Percentiles rank a stretch among this genome's conserved stretches.
Evolutionary conservation across 1,140 invertebrate species (phyloP).

Genomic region (Drosophila micromelanica): DNA sequence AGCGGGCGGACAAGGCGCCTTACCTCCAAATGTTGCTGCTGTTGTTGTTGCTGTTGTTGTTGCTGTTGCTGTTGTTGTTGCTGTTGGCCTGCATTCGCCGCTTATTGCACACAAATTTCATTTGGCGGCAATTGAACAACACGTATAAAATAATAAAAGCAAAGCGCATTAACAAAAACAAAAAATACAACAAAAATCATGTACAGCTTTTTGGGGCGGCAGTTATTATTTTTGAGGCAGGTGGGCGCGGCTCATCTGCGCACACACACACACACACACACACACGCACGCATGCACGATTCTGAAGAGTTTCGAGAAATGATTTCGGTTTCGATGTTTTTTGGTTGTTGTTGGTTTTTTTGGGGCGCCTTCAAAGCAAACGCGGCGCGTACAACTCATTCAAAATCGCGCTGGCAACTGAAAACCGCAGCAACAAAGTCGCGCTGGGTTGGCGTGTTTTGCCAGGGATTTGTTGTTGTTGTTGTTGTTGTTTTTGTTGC

Average conservation of each 20-base stretch:
- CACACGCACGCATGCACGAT: conserved; percentile 20
- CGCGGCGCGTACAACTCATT: conserved; percentile 76
- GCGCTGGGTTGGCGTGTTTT: conserved; percentile 78
- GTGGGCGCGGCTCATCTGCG: neutral
- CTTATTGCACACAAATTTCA: conserved; percentile 71
- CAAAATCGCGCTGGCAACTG: conserved; percentile 81
- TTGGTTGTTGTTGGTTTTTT: conserved; percentile 16
- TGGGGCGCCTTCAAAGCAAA: conserved; percentile 43
- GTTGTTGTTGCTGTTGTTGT: conserved; percentile 1
- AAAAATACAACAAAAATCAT: conserved; percentile 31
- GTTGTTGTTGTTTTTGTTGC: too few species aligned
- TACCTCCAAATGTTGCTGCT: conserved; percentile 30
- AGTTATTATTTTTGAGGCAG: neutral
- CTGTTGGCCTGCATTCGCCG: conserved; percentile 72
- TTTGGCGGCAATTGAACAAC: conserved; percentile 41
- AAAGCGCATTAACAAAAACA: conserved; percentile 34
- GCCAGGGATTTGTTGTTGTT: conserved; percentile 63
- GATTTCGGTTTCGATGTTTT: conserved; percentile 20
- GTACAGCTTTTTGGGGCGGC: neutral
- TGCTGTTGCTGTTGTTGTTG: conserved; percentile 36
- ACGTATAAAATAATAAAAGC: conserved; percentile 42
- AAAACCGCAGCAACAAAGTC: conserved; percentile 81
- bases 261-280: conserved; percentile 19
- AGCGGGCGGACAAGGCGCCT: conserved; percentile 33
- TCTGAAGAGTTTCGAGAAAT: conserved; percentile 26